Evolutionary conservation across 64 coral and sea anemone species (phyloP).

Genomic region (Dendronephthya gigantea): DNA sequence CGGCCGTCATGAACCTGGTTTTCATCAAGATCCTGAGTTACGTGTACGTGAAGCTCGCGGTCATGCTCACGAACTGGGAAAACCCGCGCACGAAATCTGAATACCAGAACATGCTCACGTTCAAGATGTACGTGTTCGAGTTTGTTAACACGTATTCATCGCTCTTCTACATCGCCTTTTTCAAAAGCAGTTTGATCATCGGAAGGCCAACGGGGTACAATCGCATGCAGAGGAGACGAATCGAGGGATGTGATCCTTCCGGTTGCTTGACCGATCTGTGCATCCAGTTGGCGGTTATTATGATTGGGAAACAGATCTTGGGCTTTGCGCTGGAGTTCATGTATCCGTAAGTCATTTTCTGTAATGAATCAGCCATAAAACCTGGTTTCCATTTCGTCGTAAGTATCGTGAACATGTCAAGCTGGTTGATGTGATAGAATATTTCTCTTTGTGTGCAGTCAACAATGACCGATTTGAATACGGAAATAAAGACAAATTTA

Average conservation of each 20-base stretch:
- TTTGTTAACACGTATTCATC: constrained; percentile 89
- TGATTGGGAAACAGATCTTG: constrained; percentile 82
- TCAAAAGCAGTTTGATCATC: constrained; percentile 62
- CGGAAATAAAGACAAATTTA: too few relatives aligned
- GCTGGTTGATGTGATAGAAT: too few relatives aligned
- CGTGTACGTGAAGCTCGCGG: constrained; percentile 64
- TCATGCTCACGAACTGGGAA: constrained; percentile 84
- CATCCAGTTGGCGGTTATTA: constrained; percentile 83
- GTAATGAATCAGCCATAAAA: too few relatives aligned
- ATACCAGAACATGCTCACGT: constrained; percentile 58
- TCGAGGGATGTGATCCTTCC: constrained; percentile 93
- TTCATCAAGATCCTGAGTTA: constrained; percentile 67
- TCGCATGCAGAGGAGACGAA: constrained; percentile 46
- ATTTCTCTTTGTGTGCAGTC: too few relatives aligned
- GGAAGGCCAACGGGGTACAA: constrained; percentile 70
- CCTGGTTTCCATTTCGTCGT: neutral
- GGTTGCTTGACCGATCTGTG: constrained; percentile 95
- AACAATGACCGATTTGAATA: too few relatives aligned
- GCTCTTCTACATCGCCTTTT: constrained; percentile 95
- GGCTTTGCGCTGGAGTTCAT: constrained; percentile 59
- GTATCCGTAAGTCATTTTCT: constrained; percentile 64
- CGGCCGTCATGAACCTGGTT: constrained; percentile 64
- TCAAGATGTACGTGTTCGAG: constrained; percentile 91
- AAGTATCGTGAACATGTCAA: too few relatives aligned
- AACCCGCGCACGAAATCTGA: constrained; percentile 65